Base-by-base conservation (phyloP, 1,140 invertebrate species). In the Hydropsyche tenuis region DNA sequence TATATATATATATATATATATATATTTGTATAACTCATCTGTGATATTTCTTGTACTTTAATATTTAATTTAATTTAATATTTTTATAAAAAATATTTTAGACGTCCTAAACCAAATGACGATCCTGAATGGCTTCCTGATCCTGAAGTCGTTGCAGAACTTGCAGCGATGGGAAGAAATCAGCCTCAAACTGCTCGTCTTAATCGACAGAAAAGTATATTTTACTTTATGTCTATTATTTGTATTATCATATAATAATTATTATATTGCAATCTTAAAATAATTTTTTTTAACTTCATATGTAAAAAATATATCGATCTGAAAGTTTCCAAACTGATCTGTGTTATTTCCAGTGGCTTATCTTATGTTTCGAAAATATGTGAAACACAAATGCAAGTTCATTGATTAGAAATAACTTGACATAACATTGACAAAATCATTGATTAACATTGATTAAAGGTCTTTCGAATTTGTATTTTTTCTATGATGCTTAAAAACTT, bases 71-170 rank as follows among this genome's bases (percentile, higher is more conserved):
- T 51, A 51, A 5, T 16, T n/a, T 30, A 0, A 22, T 74, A 45
- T 42, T 23, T 66, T 30, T n/a, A n/a, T n/a, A n/a, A n/a, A n/a
- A n/a, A n/a, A n/a, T n/a, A 30, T 12, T 60, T 48, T 46, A 51
- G 27, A 68, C 72, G 80, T 69, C 81, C 81, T 68, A 84, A 82
- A 76, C 82, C 79, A 68, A 83, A 83, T 72, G 83, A 83, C 74
- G 85, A 86, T 78, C 86, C 83, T 25, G 86, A 86, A 46, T 87
- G 86, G 86, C 65, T 85, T 11, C 83, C 86, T 4, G 84, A 87
- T 77, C 78, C 84, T 16, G 86, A 88, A 73, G 82, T 87, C 2
- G 81, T 84, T 75, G 81, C 83, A 30, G 87, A 88, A 79, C 78
- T 88, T 18, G 83, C 82, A 62, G 86, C 86, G 18, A 87, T 88